Conservation (phyloP, 2,797 vertebrate genomes). For the Sebastes hubbsi region DNA sequence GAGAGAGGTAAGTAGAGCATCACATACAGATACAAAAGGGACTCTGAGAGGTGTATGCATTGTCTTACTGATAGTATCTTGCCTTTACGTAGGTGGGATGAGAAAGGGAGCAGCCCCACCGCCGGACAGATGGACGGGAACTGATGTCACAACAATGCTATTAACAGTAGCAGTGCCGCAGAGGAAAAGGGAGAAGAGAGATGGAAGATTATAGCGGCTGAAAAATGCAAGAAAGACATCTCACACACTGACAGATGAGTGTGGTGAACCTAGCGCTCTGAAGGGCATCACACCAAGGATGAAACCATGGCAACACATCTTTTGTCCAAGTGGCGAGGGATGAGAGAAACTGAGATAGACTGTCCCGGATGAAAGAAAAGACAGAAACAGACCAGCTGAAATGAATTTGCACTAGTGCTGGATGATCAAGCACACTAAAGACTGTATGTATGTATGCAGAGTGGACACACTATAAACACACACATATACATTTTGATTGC, state of each 20-base stretch:
- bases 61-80: slow-evolving; percentile 29
- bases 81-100: slow-evolving; percentile 63
- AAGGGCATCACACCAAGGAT: slow-evolving; percentile 77
- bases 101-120: slow-evolving; percentile 63
- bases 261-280: slow-evolving; percentile 63
- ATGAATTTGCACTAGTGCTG: slow-evolving; percentile 83
- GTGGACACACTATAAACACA: slow-evolving; percentile 74
- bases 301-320: slow-evolving; percentile 78
- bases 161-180: slow-evolving; percentile 32
- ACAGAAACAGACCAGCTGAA: slow-evolving; percentile 74
- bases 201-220: slow-evolving; percentile 26
- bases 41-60: not conserved
- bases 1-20: slow-evolving; percentile 64
- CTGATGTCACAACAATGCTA: slow-evolving; percentile 59
- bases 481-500: slow-evolving; percentile 55
- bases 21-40: not conserved
- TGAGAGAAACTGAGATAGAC: slow-evolving; percentile 52
- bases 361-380: slow-evolving; percentile 57
- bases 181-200: slow-evolving; percentile 33
- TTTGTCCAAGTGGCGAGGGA: slow-evolving; percentile 64
- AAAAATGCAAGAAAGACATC: slow-evolving; percentile 61
- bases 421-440: slow-evolving; percentile 79
- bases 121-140: slow-evolving; percentile 62
- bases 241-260: slow-evolving; percentile 60
- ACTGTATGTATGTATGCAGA: slow-evolving; percentile 71